These are phyloP conservation scores for Pygocentrus nattereri DNA, from an alignment of 2,797 vertebrate species.

Conservation along the genomic window DNA sequence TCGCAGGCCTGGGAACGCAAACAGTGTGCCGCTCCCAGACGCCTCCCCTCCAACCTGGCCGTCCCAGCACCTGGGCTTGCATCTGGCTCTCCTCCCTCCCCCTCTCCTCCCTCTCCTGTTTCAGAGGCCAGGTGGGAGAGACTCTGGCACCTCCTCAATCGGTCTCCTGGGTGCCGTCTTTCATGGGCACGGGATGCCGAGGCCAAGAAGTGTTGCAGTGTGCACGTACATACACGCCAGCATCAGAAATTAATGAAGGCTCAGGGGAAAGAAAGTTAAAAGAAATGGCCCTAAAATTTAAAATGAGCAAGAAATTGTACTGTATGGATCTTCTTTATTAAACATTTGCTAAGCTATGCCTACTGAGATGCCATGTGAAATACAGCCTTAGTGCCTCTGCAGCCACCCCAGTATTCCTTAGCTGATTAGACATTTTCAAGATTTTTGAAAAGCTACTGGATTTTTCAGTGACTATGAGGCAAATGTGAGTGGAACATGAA, in stretches of 20 bases:
- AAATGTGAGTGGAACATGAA: too few species aligned
- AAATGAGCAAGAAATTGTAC: background rate
- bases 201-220: constrained; percentile 67
- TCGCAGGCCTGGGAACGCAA: constrained; percentile 82
- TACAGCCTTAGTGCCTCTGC: too few species aligned
- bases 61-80: constrained; percentile 76
- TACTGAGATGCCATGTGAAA: background rate
- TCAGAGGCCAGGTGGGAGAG: constrained; percentile 74
- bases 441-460: too few species aligned
- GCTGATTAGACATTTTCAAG: too few species aligned
- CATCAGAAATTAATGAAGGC: background rate
- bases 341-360: background rate
- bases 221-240: constrained; percentile 25
- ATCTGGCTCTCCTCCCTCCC: constrained; percentile 64
- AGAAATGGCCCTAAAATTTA: background rate
- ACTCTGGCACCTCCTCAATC: constrained; percentile 70
- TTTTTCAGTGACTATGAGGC: too few species aligned
- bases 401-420: background rate
- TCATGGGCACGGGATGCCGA: constrained; percentile 60
- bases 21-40: constrained; percentile 77
- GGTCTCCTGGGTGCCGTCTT: constrained; percentile 60
- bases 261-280: background rate
- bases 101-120: constrained; percentile 43
- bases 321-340: background rate
- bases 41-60: constrained; percentile 74